Evolutionary conservation across 2,113 vertebrate species (phyloP).

Genomic region (Phylloscopus trochilus): DNA sequence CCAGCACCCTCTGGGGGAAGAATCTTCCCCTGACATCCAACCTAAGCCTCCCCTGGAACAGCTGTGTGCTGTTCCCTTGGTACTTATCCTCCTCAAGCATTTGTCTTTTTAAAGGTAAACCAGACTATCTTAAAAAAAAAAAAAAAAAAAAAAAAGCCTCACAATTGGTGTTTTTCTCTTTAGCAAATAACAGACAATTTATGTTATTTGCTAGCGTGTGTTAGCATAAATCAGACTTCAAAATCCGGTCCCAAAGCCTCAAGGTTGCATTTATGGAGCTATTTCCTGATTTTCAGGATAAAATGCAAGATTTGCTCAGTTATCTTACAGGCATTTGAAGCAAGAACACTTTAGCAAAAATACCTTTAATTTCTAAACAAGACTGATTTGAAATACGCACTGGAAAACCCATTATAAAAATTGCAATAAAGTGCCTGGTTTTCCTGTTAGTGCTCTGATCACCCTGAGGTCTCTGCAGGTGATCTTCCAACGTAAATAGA

Average conservation of each 20-base stretch:
- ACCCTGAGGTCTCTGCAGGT: neutral
- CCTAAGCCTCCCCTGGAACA: neutral
- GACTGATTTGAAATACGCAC: neutral
- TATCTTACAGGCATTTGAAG: neutral
- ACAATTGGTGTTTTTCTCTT: neutral
- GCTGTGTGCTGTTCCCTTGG: neutral
- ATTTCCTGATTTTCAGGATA: constrained; percentile 1
- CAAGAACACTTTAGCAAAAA: neutral
- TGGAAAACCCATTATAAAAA: neutral
- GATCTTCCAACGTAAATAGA: neutral
- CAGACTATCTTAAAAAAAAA: neutral
- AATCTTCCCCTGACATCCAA: accelerated
- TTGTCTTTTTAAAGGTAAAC: neutral
- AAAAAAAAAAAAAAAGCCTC: neutral
- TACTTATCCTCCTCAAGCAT: neutral
- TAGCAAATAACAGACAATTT: constrained; percentile 29
- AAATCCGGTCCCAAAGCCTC: neutral
- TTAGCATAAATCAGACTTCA: constrained; percentile 3
- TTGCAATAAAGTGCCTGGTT: neutral
- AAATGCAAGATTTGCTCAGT: neutral
- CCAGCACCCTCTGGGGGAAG: neutral
- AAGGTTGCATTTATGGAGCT: neutral
- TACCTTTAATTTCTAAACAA: constrained; percentile 16
- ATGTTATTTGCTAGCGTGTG: neutral
- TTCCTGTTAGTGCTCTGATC: neutral